Evolutionary conservation across 37 sponge, comb jelly and placozoan species (phyloP).

Genomic region (Geodia barretti): DNA sequence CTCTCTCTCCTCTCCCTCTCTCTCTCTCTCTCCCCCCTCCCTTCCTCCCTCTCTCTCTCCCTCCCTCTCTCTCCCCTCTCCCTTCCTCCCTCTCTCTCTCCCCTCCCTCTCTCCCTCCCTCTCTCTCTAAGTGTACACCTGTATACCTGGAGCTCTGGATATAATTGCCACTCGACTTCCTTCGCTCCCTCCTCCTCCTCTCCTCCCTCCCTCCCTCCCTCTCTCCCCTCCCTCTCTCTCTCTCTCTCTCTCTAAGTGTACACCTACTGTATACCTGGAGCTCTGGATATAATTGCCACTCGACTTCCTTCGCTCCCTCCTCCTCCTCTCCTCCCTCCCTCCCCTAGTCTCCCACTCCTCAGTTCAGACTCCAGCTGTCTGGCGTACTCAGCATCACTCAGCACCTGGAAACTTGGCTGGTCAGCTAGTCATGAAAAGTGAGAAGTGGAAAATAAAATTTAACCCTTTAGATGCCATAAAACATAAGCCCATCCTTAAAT

Average conservation of each 20-base stretch:
- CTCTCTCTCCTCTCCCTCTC: slow-evolving; percentile 56
- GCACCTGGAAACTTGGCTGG: slow-evolving; percentile 39
- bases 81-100: not conserved
- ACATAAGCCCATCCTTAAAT: too few relatives aligned
- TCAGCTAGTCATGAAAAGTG: slow-evolving; percentile 27
- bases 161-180: not conserved
- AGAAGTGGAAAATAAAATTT: slow-evolving; percentile 46
- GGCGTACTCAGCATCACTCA: slow-evolving; percentile 75
- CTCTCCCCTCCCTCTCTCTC: not conserved
- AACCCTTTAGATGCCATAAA: not conserved
- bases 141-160: not conserved
- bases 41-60: slow-evolving; percentile 46
- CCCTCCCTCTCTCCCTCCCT: slow-evolving; percentile 1
- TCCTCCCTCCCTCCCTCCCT: not conserved
- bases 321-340: not conserved
- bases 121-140: not conserved
- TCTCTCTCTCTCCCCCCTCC: slow-evolving; percentile 60
- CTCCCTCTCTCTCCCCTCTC: slow-evolving; percentile 13
- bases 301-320: not conserved
- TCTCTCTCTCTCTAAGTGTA: not conserved
- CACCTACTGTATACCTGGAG: too few relatives aligned
- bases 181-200: not conserved
- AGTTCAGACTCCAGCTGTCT: slow-evolving; percentile 53
- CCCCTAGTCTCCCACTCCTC: too few relatives aligned
- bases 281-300: too few relatives aligned